These are phyloP conservation scores for Maccullochella peelii DNA, from an alignment of 2,113 vertebrate genomes.

Conservation along the genomic window DNA sequence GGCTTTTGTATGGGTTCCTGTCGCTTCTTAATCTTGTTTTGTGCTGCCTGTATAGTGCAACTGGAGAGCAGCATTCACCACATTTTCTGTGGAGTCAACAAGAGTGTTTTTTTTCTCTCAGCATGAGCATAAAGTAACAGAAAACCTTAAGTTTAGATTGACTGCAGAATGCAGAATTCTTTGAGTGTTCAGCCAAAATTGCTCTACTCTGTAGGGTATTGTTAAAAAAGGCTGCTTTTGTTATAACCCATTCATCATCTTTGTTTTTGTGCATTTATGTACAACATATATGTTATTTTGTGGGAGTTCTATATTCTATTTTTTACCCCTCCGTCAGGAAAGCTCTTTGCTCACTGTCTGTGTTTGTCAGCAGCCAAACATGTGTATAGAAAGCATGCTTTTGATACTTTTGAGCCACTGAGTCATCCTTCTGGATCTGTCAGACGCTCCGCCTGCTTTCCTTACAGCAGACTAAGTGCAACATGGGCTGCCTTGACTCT, in stretches of 20 bases:
- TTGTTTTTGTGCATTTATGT: background rate
- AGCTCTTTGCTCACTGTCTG: conserved; percentile 13
- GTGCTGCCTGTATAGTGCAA: background rate
- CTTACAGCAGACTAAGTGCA: conserved; percentile 6
- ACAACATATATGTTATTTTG: conserved; percentile 16
- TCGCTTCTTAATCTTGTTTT: background rate
- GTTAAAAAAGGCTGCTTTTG: background rate
- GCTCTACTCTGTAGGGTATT: background rate
- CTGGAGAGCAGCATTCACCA: background rate
- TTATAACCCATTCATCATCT: background rate
- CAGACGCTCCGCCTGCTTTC: conserved; percentile 4
- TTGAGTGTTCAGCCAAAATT: background rate
- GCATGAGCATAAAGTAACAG: background rate
- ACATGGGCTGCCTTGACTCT: background rate
- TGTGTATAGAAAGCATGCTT: conserved; percentile 12
- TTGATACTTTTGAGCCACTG: conserved; percentile 7
- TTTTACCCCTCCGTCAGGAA: conserved; percentile 4
- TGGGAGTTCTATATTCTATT: background rate
- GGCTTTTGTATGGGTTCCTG: background rate
- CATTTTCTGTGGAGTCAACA: background rate
- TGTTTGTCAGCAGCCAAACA: conserved; percentile 31
- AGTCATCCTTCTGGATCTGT: conserved; percentile 42
- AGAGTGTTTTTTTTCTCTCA: background rate
- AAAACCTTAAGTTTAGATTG: background rate
- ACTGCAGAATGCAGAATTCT: background rate